These are phyloP conservation scores for Thunnus thynnus DNA, from an alignment of 2,113 vertebrate species.

Conservation along the genomic window DNA sequence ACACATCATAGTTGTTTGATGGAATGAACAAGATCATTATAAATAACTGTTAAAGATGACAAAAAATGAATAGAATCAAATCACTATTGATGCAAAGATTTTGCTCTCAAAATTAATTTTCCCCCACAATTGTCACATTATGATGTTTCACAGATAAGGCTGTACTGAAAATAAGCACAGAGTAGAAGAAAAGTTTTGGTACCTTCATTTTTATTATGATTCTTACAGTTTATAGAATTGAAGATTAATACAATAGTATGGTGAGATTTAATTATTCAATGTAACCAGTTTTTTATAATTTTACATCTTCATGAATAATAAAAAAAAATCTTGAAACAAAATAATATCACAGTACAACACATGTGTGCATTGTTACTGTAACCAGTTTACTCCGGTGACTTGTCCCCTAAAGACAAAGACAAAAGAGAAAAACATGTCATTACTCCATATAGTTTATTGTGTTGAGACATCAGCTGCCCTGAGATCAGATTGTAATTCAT, in stretches of 20 bases:
- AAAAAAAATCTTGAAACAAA: background rate
- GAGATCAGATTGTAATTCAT: background rate
- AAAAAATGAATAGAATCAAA: no score
- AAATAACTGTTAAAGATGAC: no score
- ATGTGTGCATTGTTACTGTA: background rate
- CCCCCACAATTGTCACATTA: no score
- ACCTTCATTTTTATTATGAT: background rate
- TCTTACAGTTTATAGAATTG: background rate
- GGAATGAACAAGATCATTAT: no score
- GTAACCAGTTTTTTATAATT: background rate
- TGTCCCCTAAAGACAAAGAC: constrained; percentile 47
- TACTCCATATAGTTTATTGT: background rate
- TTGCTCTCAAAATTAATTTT: no score
- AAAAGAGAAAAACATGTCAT: constrained; percentile 5
- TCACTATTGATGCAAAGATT: no score
- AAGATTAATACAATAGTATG: background rate
- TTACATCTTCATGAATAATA: background rate
- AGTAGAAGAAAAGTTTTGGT: background rate
- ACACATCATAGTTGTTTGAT: no score
- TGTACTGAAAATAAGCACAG: background rate
- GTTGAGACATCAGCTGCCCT: background rate
- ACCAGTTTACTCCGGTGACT: constrained; percentile 14
- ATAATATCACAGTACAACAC: background rate
- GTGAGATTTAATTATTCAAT: background rate
- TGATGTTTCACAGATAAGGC: no score